A percentile compares a stretch with the other conserved stretches of the same genome.
phyloP scores from a whole-genome alignment of 2,797 vertebrate species.

The Bradypodion ventrale region DNA sequence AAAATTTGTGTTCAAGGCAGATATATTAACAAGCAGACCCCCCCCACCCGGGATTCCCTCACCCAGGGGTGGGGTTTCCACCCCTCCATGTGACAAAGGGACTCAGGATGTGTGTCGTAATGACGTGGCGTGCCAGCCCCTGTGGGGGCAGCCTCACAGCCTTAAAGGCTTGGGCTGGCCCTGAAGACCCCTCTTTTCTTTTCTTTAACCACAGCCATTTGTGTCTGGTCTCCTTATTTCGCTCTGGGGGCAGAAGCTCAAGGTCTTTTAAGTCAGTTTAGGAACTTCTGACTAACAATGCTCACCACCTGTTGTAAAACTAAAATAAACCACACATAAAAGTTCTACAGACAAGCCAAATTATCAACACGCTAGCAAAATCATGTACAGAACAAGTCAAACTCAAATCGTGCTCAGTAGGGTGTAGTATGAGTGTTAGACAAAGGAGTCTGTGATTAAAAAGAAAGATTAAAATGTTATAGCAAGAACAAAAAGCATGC shows the following conservation, averaged over 20 bases:
- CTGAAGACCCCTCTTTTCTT: too few relatives aligned
- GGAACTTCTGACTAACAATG: neutral
- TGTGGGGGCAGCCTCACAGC: too few relatives aligned
- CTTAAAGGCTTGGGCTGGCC: too few relatives aligned
- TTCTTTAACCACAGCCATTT: too few relatives aligned
- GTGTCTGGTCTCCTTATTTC: too few relatives aligned
- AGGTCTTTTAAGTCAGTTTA: neutral
- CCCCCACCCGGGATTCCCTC: too few relatives aligned
- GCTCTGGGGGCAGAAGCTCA: too few relatives aligned
- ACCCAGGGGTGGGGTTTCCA: too few relatives aligned
- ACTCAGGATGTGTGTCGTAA: too few relatives aligned
- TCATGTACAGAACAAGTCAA: conserved; percentile 30
- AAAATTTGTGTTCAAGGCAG: neutral
- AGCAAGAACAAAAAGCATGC: conserved; percentile 59
- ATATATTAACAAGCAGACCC: too few relatives aligned
- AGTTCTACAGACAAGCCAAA: neutral
- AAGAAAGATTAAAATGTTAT: conserved; percentile 44
- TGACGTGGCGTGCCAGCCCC: too few relatives aligned
- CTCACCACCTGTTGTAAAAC: neutral
- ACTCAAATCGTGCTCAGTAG: conserved; percentile 6
- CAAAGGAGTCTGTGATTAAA: neutral
- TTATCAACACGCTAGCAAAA: neutral
- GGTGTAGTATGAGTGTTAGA: conserved; percentile 16
- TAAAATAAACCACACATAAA: conserved; percentile 5
- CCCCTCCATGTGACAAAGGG: too few relatives aligned